Evolutionary conservation across 2,797 vertebrate species (phyloP), one percentile per base, ranked within the genome.

Genomic region (Aulostomus chinensis): DNA sequence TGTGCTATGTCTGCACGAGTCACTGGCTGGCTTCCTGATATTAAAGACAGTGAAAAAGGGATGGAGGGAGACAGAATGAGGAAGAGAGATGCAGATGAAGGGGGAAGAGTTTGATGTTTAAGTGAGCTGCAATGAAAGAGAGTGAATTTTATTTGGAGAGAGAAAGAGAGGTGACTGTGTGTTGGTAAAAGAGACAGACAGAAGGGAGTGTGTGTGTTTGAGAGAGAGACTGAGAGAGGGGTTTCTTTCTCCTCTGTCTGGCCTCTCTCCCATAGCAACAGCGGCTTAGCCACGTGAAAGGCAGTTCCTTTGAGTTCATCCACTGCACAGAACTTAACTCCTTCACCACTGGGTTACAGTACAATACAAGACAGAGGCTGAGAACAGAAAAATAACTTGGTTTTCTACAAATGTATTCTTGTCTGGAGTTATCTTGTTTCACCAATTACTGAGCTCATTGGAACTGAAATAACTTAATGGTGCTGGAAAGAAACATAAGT

Each of bases 201-300:
- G 56, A 58, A 65, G 26, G 33, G 59, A 41, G 41, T 25, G 24
- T 25, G 24, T 25, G 24, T 25, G 24, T 25, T 25, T 7, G 38
- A 68, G 57, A 46, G 60, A 57, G 56, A 57, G 61, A 65, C 56
- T 25, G 47, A 75, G 74, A 65, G 76, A 75, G 79, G 28, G 68
- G 42, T 66, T 70, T 83, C 73, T 86, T 75, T 82, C 78, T 85
- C 74, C 71, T 84, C 80, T 84, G 83, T 81, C 86, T 89, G 88
- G 85, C 87, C 84, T 76, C 86, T 84, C 78, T 90, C 87, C 89
- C 88, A 88, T 93, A 86, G 89, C 89, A 91, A 92, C 91, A 90
- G 84, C 58, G 64, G 85, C 86, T 83, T 83, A 89, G 88, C 75
- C 77, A 78, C 79, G 83, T 88, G 88, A 90, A 85, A 68, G 76